Conservation (phyloP, 1,140 invertebrate species). For the Aporrectodea caliginosa region DNA sequence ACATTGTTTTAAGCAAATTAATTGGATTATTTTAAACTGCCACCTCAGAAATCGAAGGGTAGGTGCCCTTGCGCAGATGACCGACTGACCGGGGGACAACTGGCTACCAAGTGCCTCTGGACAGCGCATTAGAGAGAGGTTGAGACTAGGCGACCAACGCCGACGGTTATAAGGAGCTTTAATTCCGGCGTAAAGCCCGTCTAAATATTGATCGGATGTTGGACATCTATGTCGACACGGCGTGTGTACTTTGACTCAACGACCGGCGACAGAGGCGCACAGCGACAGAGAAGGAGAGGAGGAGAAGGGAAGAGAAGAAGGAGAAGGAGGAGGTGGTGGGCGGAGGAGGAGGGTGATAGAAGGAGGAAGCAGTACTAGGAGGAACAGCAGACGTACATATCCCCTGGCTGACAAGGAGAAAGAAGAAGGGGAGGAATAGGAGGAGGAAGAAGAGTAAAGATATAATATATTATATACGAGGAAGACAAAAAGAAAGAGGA, state of each 20-base stretch:
- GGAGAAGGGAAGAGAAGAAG: neutral
- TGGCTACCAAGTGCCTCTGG: no score
- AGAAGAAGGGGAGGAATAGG: neutral
- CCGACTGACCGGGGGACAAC: no score
- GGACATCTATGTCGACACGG: neutral
- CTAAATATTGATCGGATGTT: neutral
- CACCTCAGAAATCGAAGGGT: no score
- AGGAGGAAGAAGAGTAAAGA: neutral
- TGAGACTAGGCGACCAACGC: no score
- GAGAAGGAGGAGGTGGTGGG: no score
- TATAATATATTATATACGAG: no score
- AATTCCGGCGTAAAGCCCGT: neutral
- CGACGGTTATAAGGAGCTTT: neutral
- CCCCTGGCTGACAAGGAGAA: neutral
- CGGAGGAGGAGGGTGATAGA: no score
- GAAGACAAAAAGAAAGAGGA: neutral
- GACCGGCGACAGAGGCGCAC: neutral
- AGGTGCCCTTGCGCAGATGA: no score
- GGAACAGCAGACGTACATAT: neutral
- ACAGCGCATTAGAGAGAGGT: no score
- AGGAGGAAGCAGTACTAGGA: no score
- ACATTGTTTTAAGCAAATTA: no score
- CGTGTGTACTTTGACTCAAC: neutral
- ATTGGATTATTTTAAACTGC: no score
- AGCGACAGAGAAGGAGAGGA: neutral